phyloP scores from a whole-genome alignment of 2,797 vertebrate genomes.

The Alfaro cultratus region DNA sequence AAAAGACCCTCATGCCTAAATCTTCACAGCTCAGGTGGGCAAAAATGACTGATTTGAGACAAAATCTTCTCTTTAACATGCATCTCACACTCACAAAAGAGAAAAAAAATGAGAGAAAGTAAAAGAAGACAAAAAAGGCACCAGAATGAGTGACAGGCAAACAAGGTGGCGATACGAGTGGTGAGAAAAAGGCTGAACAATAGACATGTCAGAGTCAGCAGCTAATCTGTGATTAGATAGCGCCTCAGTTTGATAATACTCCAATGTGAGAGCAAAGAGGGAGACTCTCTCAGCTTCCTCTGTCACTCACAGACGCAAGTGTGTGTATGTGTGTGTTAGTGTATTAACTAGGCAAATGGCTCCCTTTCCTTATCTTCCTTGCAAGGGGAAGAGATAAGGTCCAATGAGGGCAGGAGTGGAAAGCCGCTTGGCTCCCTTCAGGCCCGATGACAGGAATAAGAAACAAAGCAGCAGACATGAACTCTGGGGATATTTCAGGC shows the following conservation, averaged over 20 bases:
- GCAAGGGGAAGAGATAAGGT: constrained; percentile 52
- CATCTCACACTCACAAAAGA: neutral
- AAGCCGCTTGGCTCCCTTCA: constrained; percentile 39
- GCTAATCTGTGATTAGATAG: constrained; percentile 66
- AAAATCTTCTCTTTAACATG: neutral
- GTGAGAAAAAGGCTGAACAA: constrained; percentile 46
- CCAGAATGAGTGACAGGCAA: constrained; percentile 51
- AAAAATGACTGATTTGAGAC: neutral
- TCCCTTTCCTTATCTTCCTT: constrained; percentile 60
- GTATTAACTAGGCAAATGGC: constrained; percentile 72
- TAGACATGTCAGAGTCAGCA: constrained; percentile 47
- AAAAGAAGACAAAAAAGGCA: constrained; percentile 1
- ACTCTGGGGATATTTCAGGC: constrained; percentile 39
- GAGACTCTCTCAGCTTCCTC: constrained; percentile 49
- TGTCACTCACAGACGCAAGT: constrained; percentile 51
- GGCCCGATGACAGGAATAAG: constrained; percentile 42
- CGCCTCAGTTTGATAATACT: constrained; percentile 44
- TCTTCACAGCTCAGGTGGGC: neutral
- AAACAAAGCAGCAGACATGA: constrained; percentile 44
- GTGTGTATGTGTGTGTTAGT: neutral
- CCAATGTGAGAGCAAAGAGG: constrained; percentile 45
- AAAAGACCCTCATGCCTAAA: too few species aligned
- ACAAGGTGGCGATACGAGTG: constrained; percentile 23
- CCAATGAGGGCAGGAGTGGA: constrained; percentile 53
- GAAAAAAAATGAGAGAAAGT: neutral